Percentiles rank a stretch among this genome's conserved stretches.
These are phyloP conservation scores for Nipponacmea schrenckii DNA, from an alignment of 2,888 invertebrate species.

Conservation along the genomic window DNA sequence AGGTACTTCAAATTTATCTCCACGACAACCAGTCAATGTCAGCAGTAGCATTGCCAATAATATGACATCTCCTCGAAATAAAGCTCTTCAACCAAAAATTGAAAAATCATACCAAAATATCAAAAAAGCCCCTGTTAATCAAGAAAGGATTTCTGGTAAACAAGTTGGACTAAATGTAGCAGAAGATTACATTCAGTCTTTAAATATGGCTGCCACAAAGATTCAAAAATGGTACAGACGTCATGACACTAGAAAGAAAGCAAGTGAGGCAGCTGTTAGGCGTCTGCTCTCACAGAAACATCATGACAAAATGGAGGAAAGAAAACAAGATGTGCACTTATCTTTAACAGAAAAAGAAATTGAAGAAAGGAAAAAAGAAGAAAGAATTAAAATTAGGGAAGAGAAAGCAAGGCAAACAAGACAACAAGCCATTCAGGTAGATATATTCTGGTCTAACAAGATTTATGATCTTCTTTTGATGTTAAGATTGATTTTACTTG, in stretches of 20 bases:
- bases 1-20: conserved; percentile 12
- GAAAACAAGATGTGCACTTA: conserved; percentile 34
- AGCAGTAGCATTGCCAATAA: conserved; percentile 59
- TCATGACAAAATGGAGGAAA: conserved; percentile 44
- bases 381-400: conserved; percentile 54
- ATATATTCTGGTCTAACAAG: too few species aligned
- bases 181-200: conserved; percentile 56
- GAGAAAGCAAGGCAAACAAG: conserved; percentile 61
- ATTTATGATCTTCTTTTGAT: too few species aligned
- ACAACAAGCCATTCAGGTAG: conserved; percentile 62
- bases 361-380: conserved; percentile 46
- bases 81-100: conserved; percentile 58
- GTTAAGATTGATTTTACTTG: neutral
- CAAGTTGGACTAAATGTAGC: conserved; percentile 45
- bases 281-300: conserved; percentile 58
- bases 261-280: conserved; percentile 60
- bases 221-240: conserved; percentile 64
- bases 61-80: conserved; percentile 57
- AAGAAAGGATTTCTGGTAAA: conserved; percentile 30
- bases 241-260: conserved; percentile 41
- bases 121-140: conserved; percentile 65
- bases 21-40: conserved; percentile 5
- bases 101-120: conserved; percentile 67
- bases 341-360: conserved; percentile 42
- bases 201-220: conserved; percentile 57